Conservation (phyloP, 2,888 invertebrate genomes). For the Ophraella communa region DNA sequence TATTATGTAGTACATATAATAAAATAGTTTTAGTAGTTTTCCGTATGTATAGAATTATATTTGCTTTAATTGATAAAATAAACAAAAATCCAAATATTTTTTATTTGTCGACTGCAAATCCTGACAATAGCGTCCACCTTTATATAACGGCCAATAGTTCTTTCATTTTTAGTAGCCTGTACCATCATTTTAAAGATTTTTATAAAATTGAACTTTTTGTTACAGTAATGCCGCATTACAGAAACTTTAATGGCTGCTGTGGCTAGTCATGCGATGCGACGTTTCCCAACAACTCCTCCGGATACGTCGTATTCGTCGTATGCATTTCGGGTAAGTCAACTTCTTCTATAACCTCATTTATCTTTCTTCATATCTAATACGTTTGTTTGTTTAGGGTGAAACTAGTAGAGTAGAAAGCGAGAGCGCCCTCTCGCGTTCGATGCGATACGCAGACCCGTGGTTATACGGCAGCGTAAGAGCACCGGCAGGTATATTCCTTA, state of each 20-base stretch:
- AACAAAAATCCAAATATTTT: too few species aligned
- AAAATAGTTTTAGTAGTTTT: too few species aligned
- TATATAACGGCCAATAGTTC: too few species aligned
- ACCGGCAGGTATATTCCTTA: constrained; percentile 55
- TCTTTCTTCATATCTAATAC: not conserved
- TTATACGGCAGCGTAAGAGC: constrained; percentile 73
- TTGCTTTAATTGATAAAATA: too few species aligned
- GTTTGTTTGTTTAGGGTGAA: constrained; percentile 46
- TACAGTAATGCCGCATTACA: constrained; percentile 68
- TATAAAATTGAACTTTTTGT: constrained; percentile 48
- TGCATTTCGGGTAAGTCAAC: constrained; percentile 64
- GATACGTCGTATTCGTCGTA: constrained; percentile 68
- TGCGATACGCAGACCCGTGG: constrained; percentile 88
- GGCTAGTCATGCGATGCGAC: constrained; percentile 75
- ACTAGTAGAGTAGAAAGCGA: constrained; percentile 63
- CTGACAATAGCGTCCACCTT: too few species aligned
- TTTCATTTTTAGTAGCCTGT: too few species aligned
- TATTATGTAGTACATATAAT: too few species aligned
- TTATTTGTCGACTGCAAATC: too few species aligned
- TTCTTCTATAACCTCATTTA: not conserved
- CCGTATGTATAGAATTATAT: too few species aligned
- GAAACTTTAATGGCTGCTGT: constrained; percentile 69
- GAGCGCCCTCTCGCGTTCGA: constrained; percentile 79
- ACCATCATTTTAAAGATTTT: too few species aligned
- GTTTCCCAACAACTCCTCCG: constrained; percentile 68